Conservation (phyloP, 2,113 vertebrate species). For the Poicephalus gulielmi region DNA sequence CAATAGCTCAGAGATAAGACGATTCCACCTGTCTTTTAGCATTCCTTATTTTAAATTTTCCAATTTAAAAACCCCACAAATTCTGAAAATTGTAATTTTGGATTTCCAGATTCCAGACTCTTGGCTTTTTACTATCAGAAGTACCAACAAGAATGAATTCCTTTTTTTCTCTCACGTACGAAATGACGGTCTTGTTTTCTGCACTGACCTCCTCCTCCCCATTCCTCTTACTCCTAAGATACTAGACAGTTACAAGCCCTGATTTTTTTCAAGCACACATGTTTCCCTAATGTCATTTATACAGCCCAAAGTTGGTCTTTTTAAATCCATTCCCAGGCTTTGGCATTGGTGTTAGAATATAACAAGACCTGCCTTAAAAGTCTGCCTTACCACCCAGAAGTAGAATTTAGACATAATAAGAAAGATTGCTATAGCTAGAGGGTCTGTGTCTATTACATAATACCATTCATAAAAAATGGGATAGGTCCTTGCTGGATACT, state of each 20-base stretch:
- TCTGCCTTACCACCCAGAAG: neutral
- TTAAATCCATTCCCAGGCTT: neutral
- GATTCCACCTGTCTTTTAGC: neutral
- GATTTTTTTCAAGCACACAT: neutral
- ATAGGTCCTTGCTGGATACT: neutral
- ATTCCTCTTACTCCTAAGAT: neutral
- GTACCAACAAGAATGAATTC: neutral
- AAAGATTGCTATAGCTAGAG: neutral
- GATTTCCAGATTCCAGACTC: neutral
- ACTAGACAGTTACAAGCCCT: rapidly evolving
- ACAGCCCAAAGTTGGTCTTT: neutral
- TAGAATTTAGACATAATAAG: neutral
- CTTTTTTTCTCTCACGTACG: neutral
- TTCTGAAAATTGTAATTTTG: neutral
- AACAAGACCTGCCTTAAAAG: neutral
- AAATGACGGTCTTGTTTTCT: rapidly evolving
- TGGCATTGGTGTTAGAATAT: neutral
- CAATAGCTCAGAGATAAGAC: neutral
- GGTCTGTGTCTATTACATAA: neutral
- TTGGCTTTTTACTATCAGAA: neutral
- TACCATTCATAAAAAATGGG: neutral
- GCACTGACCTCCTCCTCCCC: neutral
- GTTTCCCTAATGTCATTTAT: neutral
- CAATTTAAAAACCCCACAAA: neutral
- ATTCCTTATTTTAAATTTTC: neutral